A percentile compares a stretch with the other conserved stretches of the same genome.
Conservation (phyloP, 1,140 invertebrate genomes). For the Camponotus floridanus region DNA sequence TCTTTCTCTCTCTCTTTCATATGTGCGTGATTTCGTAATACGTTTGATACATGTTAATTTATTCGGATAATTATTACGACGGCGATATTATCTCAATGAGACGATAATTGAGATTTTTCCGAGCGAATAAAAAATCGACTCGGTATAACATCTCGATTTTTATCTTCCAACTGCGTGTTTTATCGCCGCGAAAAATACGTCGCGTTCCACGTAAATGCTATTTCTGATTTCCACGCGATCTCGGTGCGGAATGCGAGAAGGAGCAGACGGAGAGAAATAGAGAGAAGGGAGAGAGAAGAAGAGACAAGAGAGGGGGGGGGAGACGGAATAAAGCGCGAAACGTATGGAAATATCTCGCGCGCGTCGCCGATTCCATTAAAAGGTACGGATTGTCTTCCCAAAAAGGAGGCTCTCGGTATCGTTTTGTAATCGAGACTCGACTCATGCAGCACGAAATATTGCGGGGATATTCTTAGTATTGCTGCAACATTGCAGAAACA, state of each 20-base stretch:
- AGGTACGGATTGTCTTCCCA: constrained; percentile 23
- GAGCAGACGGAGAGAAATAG: constrained; percentile 29
- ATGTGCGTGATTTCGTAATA: not conserved
- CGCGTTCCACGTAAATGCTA: constrained; percentile 72
- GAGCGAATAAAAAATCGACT: not conserved
- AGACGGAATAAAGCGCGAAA: not conserved
- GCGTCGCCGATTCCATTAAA: constrained; percentile 29
- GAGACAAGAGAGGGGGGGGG: constrained; percentile 33
- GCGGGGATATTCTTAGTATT: no score
- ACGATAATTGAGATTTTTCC: no score
- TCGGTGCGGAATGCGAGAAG: constrained; percentile 50
- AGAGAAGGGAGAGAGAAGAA: not conserved
- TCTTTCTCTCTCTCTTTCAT: no score
- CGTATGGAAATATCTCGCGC: constrained; percentile 22
- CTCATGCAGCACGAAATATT: no score
- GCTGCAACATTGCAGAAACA: no score
- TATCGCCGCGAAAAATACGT: constrained; percentile 64
- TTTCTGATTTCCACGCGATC: constrained; percentile 78
- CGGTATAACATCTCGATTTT: not conserved
- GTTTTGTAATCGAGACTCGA: not conserved
- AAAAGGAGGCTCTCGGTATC: not conserved
- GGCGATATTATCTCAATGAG: no score
- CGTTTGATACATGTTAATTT: no score
- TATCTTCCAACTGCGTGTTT: not conserved
- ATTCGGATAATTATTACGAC: not conserved